Evolutionary conservation across 2,888 invertebrate species (phyloP).

Genomic region (Aromia moschata): DNA sequence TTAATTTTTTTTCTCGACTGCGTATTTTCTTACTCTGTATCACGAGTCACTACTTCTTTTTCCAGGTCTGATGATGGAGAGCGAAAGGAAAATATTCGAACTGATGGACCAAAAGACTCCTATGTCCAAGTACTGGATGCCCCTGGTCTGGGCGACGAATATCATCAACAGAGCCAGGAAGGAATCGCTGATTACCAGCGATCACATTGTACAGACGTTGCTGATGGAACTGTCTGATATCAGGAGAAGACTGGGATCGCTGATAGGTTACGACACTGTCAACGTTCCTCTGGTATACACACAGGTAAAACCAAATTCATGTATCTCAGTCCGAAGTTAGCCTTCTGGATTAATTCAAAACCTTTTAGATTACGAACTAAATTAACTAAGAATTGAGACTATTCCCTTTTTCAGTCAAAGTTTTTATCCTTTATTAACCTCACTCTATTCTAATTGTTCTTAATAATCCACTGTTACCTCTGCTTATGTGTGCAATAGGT

Average conservation of each 20-base stretch:
- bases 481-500: no score
- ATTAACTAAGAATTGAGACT: no score
- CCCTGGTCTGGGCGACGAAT: conserved; percentile 91
- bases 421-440: no score
- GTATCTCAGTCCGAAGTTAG: no score
- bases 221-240: conserved; percentile 90
- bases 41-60: no score
- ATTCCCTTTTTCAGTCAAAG: no score
- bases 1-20: no score
- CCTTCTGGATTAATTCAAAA: no score
- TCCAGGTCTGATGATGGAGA: conserved; percentile 88
- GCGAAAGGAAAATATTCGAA: conserved; percentile 91
- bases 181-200: conserved; percentile 84
- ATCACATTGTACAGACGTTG: conserved; percentile 92
- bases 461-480: no score
- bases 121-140: conserved; percentile 95
- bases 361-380: no score
- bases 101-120: conserved; percentile 89
- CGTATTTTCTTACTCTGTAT: no score
- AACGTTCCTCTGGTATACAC: conserved; percentile 93
- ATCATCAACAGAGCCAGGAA: conserved; percentile 88
- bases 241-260: conserved; percentile 80
- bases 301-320: conserved; percentile 77
- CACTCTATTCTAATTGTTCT: no score
- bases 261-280: conserved; percentile 91